phyloP scores from a whole-genome alignment of 2,113 vertebrate species.

The Tetrao urogallus region DNA sequence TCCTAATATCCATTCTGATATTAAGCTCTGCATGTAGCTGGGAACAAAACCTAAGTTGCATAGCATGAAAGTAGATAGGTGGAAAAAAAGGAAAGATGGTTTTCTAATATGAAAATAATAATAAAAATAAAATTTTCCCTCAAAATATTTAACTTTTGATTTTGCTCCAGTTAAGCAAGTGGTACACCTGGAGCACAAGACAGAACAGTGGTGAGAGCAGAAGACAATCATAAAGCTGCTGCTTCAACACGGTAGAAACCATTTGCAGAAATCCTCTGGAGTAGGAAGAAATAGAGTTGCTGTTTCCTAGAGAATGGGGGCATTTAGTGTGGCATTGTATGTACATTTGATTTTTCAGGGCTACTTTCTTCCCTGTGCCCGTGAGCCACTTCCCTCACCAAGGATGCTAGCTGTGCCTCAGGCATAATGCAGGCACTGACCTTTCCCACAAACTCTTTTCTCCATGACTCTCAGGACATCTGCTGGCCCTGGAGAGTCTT shows the following conservation, averaged over 20 bases:
- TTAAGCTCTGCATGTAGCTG: background rate
- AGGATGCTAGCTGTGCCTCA: fast-evolving
- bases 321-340: fast-evolving
- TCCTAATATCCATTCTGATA: too few relatives aligned
- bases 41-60: background rate
- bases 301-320: background rate
- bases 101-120: background rate
- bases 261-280: background rate
- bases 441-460: constrained; percentile 9
- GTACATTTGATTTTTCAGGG: background rate
- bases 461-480: background rate
- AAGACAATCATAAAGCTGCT: background rate
- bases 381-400: background rate
- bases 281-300: background rate
- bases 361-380: background rate
- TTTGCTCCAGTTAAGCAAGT: background rate
- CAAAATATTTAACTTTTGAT: background rate
- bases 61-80: background rate
- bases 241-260: background rate
- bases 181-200: background rate
- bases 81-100: background rate
- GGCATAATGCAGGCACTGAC: background rate
- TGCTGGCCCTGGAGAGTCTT: constrained; percentile 35
- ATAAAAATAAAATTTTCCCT: background rate
- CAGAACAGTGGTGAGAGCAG: background rate